phyloP scores from a whole-genome alignment of 2,888 invertebrate species.

The Agrotis exclamationis region DNA sequence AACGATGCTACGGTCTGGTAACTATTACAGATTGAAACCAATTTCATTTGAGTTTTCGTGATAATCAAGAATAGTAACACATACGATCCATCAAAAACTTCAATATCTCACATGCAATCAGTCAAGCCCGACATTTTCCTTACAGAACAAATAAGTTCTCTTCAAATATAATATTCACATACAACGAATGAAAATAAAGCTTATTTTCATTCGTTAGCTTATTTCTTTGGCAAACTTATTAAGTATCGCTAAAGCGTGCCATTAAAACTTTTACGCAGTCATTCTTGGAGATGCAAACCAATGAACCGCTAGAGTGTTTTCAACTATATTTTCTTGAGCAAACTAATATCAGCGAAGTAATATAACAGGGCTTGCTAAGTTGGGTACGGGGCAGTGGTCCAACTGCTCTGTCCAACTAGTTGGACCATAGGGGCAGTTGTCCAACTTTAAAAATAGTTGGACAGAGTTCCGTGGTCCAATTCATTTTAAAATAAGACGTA shows the following conservation, averaged over 20 bases:
- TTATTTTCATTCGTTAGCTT: too few relatives aligned
- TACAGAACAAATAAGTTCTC: constrained; percentile 22
- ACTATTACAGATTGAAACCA: neutral
- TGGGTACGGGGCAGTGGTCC: too few relatives aligned
- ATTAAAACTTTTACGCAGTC: constrained; percentile 44
- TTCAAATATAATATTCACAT: constrained; percentile 11
- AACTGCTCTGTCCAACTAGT: too few relatives aligned
- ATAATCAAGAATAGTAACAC: constrained; percentile 1
- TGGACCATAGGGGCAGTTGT: too few relatives aligned
- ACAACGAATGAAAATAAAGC: constrained; percentile 7
- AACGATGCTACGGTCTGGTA: neutral
- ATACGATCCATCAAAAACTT: constrained; percentile 22
- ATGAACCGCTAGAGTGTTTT: constrained; percentile 30
- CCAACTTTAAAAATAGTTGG: too few relatives aligned
- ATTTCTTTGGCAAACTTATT: constrained; percentile 33
- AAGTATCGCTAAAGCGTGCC: constrained; percentile 28
- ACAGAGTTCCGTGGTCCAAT: too few relatives aligned
- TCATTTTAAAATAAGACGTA: too few relatives aligned
- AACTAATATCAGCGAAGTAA: constrained; percentile 43
- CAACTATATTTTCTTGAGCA: constrained; percentile 34
- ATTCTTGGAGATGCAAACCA: constrained; percentile 40
- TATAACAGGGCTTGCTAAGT: constrained; percentile 16
- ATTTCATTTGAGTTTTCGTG: neutral
- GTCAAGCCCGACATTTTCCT: constrained; percentile 14
- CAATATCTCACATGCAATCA: constrained; percentile 29